phyloP scores from a whole-genome alignment of 2,888 invertebrate genomes.

The Eudasyphora cyanicolor region DNA sequence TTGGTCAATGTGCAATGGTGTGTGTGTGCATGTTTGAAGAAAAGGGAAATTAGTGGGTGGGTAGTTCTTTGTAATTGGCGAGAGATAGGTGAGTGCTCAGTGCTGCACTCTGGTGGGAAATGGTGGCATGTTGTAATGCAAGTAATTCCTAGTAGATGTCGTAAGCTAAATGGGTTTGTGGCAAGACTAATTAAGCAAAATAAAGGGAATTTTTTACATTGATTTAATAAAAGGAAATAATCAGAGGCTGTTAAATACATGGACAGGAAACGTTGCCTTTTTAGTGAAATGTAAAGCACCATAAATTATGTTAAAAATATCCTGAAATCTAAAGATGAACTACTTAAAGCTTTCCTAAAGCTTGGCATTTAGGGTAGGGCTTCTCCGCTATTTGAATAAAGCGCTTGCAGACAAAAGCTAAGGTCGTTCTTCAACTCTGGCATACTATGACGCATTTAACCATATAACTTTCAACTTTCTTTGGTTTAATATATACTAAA shows the following conservation, averaged over 20 bases:
- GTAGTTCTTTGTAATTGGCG: constrained; percentile 31
- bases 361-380: constrained; percentile 7
- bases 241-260: too few relatives aligned
- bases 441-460: not conserved
- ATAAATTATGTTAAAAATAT: too few relatives aligned
- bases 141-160: constrained; percentile 23
- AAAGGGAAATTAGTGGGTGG: constrained; percentile 47
- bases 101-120: constrained; percentile 65
- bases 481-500: not conserved
- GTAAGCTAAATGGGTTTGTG: not conserved
- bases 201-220: constrained; percentile 42
- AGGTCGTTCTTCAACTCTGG: not conserved
- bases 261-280: too few relatives aligned
- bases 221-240: too few relatives aligned
- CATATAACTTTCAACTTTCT: constrained; percentile 2
- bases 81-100: not conserved
- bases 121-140: not conserved
- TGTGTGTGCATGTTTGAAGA: constrained; percentile 11
- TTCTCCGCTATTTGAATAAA: too few relatives aligned
- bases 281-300: too few relatives aligned
- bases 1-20: constrained; percentile 10
- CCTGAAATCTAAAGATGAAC: not conserved
- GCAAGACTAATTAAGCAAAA: constrained; percentile 6
- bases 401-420: constrained; percentile 25
- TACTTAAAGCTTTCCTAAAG: not conserved